Evolutionary conservation across 23 tunicate species (phyloP).

Genomic region (Oikopleura vanhoeffeni): DNA sequence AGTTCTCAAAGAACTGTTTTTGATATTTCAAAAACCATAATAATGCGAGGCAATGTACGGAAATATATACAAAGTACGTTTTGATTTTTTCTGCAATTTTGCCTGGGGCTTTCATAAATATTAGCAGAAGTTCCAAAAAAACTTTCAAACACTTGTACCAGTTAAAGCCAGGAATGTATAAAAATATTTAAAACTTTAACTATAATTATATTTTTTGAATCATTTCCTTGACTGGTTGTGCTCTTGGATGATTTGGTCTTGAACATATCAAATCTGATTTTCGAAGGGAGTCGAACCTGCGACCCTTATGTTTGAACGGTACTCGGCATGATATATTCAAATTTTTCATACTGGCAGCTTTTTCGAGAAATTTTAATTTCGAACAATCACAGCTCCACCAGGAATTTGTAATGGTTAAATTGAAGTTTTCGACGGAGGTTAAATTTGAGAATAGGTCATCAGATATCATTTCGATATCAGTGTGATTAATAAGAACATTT

Average conservation of each 20-base stretch:
- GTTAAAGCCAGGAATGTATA: too few species aligned
- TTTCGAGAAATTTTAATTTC: background rate
- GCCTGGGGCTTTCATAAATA: too few species aligned
- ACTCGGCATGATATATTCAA: background rate
- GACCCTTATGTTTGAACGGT: background rate
- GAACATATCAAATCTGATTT: background rate
- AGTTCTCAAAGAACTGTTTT: too few species aligned
- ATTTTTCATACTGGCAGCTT: background rate
- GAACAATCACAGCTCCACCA: constrained; percentile 10
- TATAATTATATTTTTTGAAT: too few species aligned
- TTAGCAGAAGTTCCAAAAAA: too few species aligned
- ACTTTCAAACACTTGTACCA: too few species aligned
- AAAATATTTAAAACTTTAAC: too few species aligned
- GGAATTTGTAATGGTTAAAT: background rate
- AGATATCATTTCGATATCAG: background rate
- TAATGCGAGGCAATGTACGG: too few species aligned
- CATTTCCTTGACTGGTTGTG: background rate
- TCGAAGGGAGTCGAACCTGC: background rate
- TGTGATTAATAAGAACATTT: background rate
- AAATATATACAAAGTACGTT: too few species aligned
- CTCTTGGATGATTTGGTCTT: background rate
- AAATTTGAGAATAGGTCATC: background rate
- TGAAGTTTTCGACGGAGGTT: too few species aligned
- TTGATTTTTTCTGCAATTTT: too few species aligned
- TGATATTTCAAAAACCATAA: too few species aligned